Evolutionary conservation across 2,797 vertebrate genomes (phyloP).

Genomic region (Oophaga sylvatica): DNA sequence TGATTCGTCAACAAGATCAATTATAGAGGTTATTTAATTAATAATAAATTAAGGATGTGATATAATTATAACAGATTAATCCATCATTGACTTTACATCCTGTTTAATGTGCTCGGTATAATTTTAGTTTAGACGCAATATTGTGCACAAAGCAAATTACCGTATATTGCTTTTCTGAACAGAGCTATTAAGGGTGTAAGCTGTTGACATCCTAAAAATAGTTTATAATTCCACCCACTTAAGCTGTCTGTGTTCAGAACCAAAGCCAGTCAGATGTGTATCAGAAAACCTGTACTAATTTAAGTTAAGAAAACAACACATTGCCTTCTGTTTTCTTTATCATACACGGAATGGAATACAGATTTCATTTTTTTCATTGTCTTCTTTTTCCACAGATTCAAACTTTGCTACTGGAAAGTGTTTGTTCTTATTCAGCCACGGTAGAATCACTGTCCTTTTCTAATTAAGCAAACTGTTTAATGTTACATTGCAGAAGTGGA

Average conservation of each 20-base stretch:
- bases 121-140: not conserved
- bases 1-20: not conserved
- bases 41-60: not conserved
- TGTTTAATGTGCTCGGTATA: not conserved
- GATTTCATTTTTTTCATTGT: too few species aligned
- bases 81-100: not conserved
- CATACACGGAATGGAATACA: not conserved
- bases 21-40: not conserved
- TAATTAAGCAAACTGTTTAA: too few species aligned
- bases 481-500: too few species aligned
- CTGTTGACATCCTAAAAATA: constrained; percentile 31
- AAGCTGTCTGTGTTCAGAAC: constrained; percentile 5
- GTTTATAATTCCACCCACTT: constrained; percentile 4
- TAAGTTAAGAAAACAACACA: not conserved
- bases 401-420: too few species aligned
- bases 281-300: not conserved
- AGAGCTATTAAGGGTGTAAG: constrained; percentile 19
- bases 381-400: too few species aligned
- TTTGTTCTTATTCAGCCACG: too few species aligned
- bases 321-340: not conserved
- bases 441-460: too few species aligned
- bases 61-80: not conserved
- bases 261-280: not conserved
- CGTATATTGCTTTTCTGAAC: constrained; percentile 24
- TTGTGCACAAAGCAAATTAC: not conserved